Evolutionary conservation across 2,113 vertebrate genomes (phyloP).

Genomic region (Hippoglossus stenolepis): DNA sequence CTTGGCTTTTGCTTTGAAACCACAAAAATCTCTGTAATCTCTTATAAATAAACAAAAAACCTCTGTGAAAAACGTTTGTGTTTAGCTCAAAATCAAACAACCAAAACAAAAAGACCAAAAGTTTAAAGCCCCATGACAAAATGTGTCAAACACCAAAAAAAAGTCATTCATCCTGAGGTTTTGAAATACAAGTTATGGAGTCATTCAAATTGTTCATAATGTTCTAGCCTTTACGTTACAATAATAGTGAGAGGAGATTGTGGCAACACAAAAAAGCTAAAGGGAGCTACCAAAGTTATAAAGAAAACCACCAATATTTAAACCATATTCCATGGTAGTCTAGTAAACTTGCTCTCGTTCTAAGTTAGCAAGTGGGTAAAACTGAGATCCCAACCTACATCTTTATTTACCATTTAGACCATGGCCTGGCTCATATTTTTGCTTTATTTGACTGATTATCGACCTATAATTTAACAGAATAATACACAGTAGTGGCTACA

Average conservation of each 20-base stretch:
- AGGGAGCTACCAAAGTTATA: neutral
- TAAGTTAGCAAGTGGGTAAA: neutral
- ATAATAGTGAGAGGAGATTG: neutral
- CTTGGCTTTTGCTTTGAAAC: too few relatives aligned
- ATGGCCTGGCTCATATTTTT: neutral
- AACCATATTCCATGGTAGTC: neutral
- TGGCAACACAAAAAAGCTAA: neutral
- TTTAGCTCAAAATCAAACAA: too few relatives aligned
- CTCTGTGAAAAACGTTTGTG: too few relatives aligned
- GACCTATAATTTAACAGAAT: neutral
- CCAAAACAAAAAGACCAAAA: neutral
- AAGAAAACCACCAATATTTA: neutral
- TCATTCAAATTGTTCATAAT: neutral
- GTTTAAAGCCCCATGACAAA: neutral
- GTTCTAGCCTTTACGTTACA: neutral
- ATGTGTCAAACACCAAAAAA: neutral
- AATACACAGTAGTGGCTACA: neutral
- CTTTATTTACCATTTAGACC: neutral
- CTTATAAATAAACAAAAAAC: too few relatives aligned
- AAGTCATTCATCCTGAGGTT: neutral
- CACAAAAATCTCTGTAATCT: too few relatives aligned
- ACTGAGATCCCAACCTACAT: neutral
- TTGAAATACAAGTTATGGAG: neutral
- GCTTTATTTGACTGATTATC: neutral
- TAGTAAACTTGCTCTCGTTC: too few relatives aligned